Evolutionary conservation across 1,140 invertebrate species (phyloP).

Genomic region (Magallana gigas): DNA sequence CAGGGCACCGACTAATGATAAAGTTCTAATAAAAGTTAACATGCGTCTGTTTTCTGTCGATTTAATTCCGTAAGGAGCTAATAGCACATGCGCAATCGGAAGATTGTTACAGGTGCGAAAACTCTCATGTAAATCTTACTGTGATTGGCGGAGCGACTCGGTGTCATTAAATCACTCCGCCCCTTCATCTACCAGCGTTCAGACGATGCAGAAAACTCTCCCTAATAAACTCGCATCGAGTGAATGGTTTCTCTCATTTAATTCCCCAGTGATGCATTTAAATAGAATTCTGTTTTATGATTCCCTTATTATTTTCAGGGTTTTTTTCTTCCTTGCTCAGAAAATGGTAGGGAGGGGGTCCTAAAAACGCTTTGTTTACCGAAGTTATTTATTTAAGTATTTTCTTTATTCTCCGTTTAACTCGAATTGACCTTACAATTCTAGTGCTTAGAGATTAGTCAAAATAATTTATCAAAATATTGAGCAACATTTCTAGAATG

Average conservation of each 20-base stretch:
- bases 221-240: background rate
- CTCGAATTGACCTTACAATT: background rate
- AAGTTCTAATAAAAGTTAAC: constrained; percentile 43
- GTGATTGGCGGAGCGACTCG: constrained; percentile 41
- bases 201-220: background rate
- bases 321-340: constrained; percentile 12
- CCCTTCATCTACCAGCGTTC: background rate
- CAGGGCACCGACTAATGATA: constrained; percentile 12
- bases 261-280: background rate
- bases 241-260: constrained; percentile 38
- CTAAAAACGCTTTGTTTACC: background rate
- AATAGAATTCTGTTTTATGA: background rate
- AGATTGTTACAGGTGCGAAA: constrained; percentile 47
- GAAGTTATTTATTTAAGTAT: constrained; percentile 1
- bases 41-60: constrained; percentile 46
- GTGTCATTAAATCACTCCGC: constrained; percentile 48
- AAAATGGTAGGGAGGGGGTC: background rate
- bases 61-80: constrained; percentile 38
- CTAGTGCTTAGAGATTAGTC: background rate
- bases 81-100: constrained; percentile 43
- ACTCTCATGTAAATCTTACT: constrained; percentile 44
- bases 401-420: background rate
- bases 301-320: constrained; percentile 23
- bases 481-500: background rate
- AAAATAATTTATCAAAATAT: constrained; percentile 29